Evolutionary conservation across 2,113 vertebrate species (phyloP).

Genomic region (Centropus unirufus): DNA sequence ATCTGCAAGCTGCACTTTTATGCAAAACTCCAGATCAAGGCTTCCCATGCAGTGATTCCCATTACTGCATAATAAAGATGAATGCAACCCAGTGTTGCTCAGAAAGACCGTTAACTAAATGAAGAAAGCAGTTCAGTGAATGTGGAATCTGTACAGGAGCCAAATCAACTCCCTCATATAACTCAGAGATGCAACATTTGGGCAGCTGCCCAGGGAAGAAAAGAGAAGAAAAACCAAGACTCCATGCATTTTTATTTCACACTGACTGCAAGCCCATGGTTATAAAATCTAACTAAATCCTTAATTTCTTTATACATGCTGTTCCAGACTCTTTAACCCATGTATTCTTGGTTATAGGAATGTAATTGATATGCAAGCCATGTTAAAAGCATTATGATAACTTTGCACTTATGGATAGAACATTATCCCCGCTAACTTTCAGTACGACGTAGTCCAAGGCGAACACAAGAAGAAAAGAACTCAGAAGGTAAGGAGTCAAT

Average conservation of each 20-base stretch:
- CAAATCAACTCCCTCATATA: conserved; percentile 73
- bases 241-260: conserved; percentile 36
- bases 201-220: conserved; percentile 62
- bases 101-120: conserved; percentile 72
- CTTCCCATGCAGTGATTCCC: conserved; percentile 52
- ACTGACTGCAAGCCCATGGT: background rate
- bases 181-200: conserved; percentile 71
- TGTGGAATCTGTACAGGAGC: conserved; percentile 73
- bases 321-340: conserved; percentile 28
- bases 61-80: conserved; percentile 75
- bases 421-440: conserved; percentile 22
- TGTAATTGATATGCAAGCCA: conserved; percentile 12
- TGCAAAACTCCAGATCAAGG: conserved; percentile 59
- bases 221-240: background rate
- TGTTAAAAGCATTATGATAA: conserved; percentile 21
- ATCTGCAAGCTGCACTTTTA: conserved; percentile 57
- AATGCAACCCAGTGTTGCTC: conserved; percentile 74
- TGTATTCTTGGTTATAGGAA: background rate
- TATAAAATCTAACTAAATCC: conserved; percentile 51
- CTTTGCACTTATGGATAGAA: background rate
- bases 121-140: conserved; percentile 75
- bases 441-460: background rate
- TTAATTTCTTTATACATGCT: background rate
- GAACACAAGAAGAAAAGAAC: conserved; percentile 51
- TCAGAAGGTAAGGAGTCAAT: background rate